Evolutionary conservation across 2,113 vertebrate genomes (phyloP).

Genomic region (Hiodon tergisus): DNA sequence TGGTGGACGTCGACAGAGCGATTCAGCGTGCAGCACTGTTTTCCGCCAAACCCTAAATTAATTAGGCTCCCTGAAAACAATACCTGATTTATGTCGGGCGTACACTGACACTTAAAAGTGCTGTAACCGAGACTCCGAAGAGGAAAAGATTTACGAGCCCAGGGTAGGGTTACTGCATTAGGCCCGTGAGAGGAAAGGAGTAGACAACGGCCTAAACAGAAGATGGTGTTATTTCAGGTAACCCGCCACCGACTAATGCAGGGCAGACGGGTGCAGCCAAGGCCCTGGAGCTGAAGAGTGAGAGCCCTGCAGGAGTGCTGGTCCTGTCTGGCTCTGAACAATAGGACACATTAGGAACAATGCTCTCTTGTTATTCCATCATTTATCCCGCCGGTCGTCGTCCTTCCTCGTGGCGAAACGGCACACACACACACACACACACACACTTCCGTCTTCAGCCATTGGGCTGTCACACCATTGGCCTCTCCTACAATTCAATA

Average conservation of each 20-base stretch:
- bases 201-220: neutral
- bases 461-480: too few species aligned
- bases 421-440: too few species aligned
- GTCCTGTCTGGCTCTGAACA: constrained; percentile 1
- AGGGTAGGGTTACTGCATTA: constrained; percentile 21
- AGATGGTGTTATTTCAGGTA: constrained; percentile 22
- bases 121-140: constrained; percentile 19
- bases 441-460: too few species aligned
- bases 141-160: constrained; percentile 24
- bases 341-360: constrained; percentile 1
- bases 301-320: neutral
- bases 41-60: constrained; percentile 14
- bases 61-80: constrained; percentile 22
- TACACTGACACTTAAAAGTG: neutral
- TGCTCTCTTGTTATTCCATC: neutral
- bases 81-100: constrained; percentile 26
- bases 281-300: neutral
- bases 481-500: too few species aligned
- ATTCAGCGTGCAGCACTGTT: constrained; percentile 17
- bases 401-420: neutral
- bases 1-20: neutral
- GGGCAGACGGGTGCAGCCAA: neutral
- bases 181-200: constrained; percentile 3
- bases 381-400: neutral
- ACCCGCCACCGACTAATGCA: neutral